phyloP scores from a whole-genome alignment of 2,888 invertebrate species.

The Hirtodrosophila duncani region DNA sequence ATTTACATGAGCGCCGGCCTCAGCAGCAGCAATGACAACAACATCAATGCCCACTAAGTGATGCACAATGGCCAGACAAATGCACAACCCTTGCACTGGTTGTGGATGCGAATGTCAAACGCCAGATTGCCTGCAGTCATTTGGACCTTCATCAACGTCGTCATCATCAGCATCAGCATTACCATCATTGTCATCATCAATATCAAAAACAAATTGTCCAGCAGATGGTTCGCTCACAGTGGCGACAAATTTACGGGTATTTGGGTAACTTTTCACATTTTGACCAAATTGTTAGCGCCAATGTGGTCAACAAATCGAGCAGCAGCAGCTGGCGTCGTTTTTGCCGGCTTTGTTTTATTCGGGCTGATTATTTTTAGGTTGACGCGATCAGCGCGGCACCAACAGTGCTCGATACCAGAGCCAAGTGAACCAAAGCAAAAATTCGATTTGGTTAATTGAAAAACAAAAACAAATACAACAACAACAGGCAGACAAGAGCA shows the following conservation, averaged over 20 bases:
- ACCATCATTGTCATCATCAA: background rate
- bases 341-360: too few species aligned
- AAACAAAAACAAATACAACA: constrained; percentile 28
- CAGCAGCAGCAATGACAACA: constrained; percentile 9
- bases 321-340: constrained; percentile 3
- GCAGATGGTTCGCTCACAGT: constrained; percentile 14
- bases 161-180: too few species aligned
- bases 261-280: too few species aligned
- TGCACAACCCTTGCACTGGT: constrained; percentile 22
- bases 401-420: too few species aligned
- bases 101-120: constrained; percentile 32
- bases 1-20: constrained; percentile 39
- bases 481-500: constrained; percentile 14
- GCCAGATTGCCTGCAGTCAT: constrained; percentile 15
- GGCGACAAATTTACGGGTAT: constrained; percentile 13
- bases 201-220: background rate
- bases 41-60: constrained; percentile 29
- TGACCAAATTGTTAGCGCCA: too few species aligned
- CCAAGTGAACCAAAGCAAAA: constrained; percentile 31
- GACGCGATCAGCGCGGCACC: too few species aligned
- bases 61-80: constrained; percentile 41
- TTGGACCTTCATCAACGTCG: constrained; percentile 17
- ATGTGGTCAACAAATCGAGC: constrained; percentile 14
- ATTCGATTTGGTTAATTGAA: constrained; percentile 56
- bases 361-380: too few species aligned